These are phyloP conservation scores for Toxonevra muliebris DNA, from an alignment of 2,888 invertebrate genomes.

Conservation along the genomic window DNA sequence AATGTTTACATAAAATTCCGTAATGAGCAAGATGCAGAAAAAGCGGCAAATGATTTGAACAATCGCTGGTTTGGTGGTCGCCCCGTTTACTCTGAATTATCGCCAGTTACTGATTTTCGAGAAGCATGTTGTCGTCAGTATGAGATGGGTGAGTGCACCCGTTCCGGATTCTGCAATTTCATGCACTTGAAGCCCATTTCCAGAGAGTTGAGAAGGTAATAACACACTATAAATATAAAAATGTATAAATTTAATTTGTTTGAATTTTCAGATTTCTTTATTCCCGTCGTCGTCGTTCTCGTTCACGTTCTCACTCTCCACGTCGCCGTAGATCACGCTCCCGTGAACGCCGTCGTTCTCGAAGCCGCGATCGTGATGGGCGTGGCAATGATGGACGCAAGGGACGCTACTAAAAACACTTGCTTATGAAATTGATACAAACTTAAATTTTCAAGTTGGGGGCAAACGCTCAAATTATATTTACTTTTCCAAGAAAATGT, in stretches of 20 bases:
- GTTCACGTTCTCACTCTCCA: conserved; percentile 63
- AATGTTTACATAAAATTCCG: conserved; percentile 99
- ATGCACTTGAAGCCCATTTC: conserved; percentile 99
- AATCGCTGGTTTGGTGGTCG: conserved; percentile 99
- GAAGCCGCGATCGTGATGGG: conserved; percentile 57
- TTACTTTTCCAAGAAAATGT: no score
- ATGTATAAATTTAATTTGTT: conserved; percentile 22
- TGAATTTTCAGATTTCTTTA: conserved; percentile 71
- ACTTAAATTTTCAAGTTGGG: not conserved
- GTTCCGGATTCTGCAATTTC: conserved; percentile 99
- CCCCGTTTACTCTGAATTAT: conserved; percentile 97
- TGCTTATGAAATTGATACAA: no score
- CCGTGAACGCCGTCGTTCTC: conserved; percentile 63
- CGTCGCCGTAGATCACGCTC: conserved; percentile 55
- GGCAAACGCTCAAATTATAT: not conserved
- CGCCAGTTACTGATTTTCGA: conserved; percentile 98
- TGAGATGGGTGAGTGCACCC: conserved; percentile 98
- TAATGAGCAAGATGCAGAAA: conserved; percentile 97
- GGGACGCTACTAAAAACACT: conserved; percentile 38
- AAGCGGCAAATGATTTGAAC: conserved; percentile 95
- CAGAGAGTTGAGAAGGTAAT: conserved; percentile 85
- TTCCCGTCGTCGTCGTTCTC: conserved; percentile 72
- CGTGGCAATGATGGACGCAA: conserved; percentile 39
- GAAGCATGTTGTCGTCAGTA: conserved; percentile 99
- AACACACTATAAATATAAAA: not conserved